Conservation (phyloP, 2,113 vertebrate genomes). For the Apodemus sylvaticus region DNA sequence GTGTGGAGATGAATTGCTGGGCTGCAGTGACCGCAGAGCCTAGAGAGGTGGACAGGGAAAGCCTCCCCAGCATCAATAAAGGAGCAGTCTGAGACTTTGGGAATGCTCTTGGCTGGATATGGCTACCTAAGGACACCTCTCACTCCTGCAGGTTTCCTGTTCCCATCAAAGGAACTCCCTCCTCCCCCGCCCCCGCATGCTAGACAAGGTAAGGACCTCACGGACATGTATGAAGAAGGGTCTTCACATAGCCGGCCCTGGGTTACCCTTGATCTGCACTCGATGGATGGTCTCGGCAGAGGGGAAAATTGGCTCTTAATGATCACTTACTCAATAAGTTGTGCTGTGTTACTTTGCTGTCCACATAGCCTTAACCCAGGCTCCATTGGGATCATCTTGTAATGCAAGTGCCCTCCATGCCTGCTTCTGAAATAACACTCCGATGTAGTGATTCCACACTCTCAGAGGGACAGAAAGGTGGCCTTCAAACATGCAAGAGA, state of each 20-base stretch:
- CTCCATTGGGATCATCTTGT: constrained; percentile 11
- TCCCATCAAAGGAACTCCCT: neutral
- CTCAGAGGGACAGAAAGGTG: neutral
- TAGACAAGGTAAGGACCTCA: neutral
- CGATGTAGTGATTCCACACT: neutral
- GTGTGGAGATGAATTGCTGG: fast-evolving
- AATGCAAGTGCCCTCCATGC: constrained; percentile 36
- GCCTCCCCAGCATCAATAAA: neutral
- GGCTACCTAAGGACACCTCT: neutral
- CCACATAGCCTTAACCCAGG: neutral
- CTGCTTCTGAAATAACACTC: constrained; percentile 40
- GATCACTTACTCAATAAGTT: neutral
- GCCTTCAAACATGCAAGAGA: neutral
- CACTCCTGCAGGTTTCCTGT: fast-evolving
- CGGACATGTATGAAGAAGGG: neutral
- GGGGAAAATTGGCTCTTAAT: neutral
- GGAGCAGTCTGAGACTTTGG: neutral
- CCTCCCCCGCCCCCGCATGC: neutral
- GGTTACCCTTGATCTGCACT: neutral
- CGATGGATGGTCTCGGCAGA: neutral
- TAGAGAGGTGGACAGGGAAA: neutral
- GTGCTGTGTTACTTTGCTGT: neutral
- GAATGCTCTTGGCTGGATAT: neutral
- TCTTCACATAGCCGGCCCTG: neutral
- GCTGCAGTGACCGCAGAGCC: neutral